A percentile compares a stretch with the other conserved stretches of the same genome.
These are phyloP conservation scores for Myxocyprinus asiaticus DNA, from an alignment of 2,113 vertebrate genomes.

Conservation along the genomic window DNA sequence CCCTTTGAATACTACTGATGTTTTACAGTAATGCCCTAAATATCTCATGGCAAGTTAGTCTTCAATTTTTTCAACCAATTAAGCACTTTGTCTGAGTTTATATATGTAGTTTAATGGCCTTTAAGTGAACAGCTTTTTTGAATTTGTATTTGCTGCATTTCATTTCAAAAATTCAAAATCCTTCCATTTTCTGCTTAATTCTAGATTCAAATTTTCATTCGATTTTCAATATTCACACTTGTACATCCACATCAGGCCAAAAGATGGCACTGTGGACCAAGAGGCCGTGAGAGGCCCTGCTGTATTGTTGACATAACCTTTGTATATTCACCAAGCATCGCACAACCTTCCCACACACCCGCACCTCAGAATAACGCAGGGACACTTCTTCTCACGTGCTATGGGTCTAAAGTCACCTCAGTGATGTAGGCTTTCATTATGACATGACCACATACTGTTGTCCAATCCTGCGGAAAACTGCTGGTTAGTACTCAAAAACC, in stretches of 20 bases:
- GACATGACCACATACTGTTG: constrained; percentile 26
- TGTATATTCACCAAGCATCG: constrained; percentile 41
- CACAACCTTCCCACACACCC: constrained; percentile 41
- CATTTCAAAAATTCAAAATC: too few relatives aligned
- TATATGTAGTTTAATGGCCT: constrained; percentile 33
- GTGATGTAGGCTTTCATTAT: constrained; percentile 17
- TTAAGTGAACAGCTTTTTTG: constrained; percentile 1
- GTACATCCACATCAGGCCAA: neutral
- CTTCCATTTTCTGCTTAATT: too few relatives aligned
- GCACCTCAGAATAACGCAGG: constrained; percentile 14
- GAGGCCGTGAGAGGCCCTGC: neutral
- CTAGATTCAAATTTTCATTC: too few relatives aligned
- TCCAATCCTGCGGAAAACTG: constrained; percentile 21
- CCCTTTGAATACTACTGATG: constrained; percentile 10
- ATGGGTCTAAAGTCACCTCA: constrained; percentile 30
- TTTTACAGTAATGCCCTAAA: constrained; percentile 27
- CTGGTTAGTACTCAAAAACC: neutral
- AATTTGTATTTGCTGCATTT: too few relatives aligned
- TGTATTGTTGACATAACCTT: constrained; percentile 51
- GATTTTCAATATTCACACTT: too few relatives aligned
- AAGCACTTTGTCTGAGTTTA: constrained; percentile 42
- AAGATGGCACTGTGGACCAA: constrained; percentile 47
- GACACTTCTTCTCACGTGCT: constrained; percentile 13
- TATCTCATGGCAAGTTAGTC: constrained; percentile 21
- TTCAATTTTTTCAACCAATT: constrained; percentile 28